Evolutionary conservation across 2,888 invertebrate genomes (phyloP), one percentile per base, ranked within the genome.

Genomic region (Melinopterus prodromus): DNA sequence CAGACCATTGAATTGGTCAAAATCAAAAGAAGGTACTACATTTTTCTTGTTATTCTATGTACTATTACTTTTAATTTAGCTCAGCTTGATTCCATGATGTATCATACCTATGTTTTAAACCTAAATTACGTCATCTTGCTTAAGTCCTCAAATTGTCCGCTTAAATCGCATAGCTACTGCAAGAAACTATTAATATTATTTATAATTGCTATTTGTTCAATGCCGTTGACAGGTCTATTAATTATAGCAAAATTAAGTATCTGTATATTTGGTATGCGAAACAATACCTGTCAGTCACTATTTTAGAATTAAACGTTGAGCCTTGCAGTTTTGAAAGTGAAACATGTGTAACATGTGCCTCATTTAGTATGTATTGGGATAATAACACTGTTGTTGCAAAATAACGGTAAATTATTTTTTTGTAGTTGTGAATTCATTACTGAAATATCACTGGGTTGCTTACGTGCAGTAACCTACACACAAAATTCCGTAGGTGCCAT

Each of bases 271-370:
- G 53, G 12, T 53, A 53, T 53, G 53, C 53, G 53, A 53, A 53
- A 53, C 53, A 53, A 53, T 53, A 53, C 53, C 53, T 53, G 53
- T 53, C 53, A 53, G 53, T 9, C 53, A 53, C 53, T 12, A 53
- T 53, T 53, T 53, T 53, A 26, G 26, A 26, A 26, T 26, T 26
- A 53, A 53, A 6, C 53, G 7, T 7, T 53, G 53, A 53, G 53
- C 53, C 53, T 53, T 53, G 53, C 53, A 53, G 53, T 53, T 53
- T 53, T 53, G 53, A 53, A 53, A 53, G 53, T 53, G 53, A 53
- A 53, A 53, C 53, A 53, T 53, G 53, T 53, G 53, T 53, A 53
- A 53, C 53, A 12, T 53, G 7, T 53, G 53, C 53, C 53, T 53
- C 53, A 53, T 53, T 53, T 53, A 53, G 12, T 53, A 53, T 53